Base-by-base conservation (phyloP, 2,888 invertebrate species). In the Hoplodrina ambigua region DNA sequence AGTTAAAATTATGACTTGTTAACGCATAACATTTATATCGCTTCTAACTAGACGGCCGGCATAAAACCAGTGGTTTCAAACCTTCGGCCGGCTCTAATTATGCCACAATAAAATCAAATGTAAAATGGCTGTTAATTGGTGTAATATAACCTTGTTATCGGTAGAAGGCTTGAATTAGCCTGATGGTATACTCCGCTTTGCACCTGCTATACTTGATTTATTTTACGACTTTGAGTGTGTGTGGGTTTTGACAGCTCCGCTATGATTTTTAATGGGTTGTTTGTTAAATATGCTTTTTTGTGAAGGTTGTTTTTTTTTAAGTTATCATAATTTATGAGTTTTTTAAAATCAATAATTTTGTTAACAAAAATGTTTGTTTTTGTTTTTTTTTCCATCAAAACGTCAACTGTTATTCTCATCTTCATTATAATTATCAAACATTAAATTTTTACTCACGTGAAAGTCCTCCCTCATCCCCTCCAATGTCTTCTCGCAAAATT, bases 91-190 rank as follows among this genome's bases (percentile, higher is more conserved):
- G 75, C 86, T 89, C 89, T 92, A 89, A 92, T 92, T 91, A 90
- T 85, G 78, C 83, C 80, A 78, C 87, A 88, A 88, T 92, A 92
- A 90, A 91, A 85, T 84, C 86, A 87, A 89, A 87, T 89, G 87
- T 91, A 90, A 92, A 90, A 90, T 90, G 87, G 88, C 81, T 78
- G 86, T 88, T 92, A 92, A 92, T 90, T 86, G 89, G 82, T 84
- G 85, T 88, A 87, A 89, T 90, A 89, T 89, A 86, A 84, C 87
- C 89, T 91, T 90, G 90, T 92, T 93, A 91, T 90, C 88, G 86
- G 83, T 82, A 82, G 83, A 85, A 77, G 84, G 84, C 81, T 69
- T 86, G 86, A 89, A 88, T 90, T 86, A 85, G 66, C 80, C 77
- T 85, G 85, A 83, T 76, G 85, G 82, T 83, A 55, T 69, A 71